Percentiles rank a stretch among this genome's conserved stretches.
Conservation (phyloP, 2,888 invertebrate species). For the Eustalomyia histrio region DNA sequence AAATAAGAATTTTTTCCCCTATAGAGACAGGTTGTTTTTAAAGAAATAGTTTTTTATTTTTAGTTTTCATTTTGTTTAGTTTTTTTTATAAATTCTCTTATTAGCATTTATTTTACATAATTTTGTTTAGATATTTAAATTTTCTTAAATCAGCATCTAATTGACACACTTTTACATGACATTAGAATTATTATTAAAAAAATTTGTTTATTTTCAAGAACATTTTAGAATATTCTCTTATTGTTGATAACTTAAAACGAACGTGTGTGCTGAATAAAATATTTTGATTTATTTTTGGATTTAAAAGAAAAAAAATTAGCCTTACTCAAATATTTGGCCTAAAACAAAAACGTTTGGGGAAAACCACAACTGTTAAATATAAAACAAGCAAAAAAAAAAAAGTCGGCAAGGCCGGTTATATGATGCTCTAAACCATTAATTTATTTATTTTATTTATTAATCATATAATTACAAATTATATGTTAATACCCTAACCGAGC, state of each 20-base stretch:
- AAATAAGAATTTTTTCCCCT: background rate
- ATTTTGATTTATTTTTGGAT: background rate
- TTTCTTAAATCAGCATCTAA: slow-evolving; percentile 5
- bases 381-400: too few relatives aligned
- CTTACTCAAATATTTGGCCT: too few relatives aligned
- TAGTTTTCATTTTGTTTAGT: too few relatives aligned
- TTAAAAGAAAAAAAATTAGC: background rate
- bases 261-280: background rate
- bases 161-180: slow-evolving; percentile 7
- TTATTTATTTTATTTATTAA: too few relatives aligned
- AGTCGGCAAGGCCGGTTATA: too few relatives aligned
- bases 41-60: too few relatives aligned
- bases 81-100: background rate
- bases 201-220: background rate
- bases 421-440: too few relatives aligned
- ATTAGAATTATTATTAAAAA: background rate
- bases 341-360: too few relatives aligned
- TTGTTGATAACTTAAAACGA: background rate
- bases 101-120: slow-evolving; percentile 4
- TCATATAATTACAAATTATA: too few relatives aligned
- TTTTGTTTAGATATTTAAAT: background rate
- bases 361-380: too few relatives aligned
- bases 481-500: too few relatives aligned
- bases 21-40: background rate
- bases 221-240: background rate